A percentile compares a stretch with the other conserved stretches of the same genome.
These are phyloP conservation scores for Corythucha ciliata DNA, from an alignment of 2,888 invertebrate genomes.

Conservation along the genomic window DNA sequence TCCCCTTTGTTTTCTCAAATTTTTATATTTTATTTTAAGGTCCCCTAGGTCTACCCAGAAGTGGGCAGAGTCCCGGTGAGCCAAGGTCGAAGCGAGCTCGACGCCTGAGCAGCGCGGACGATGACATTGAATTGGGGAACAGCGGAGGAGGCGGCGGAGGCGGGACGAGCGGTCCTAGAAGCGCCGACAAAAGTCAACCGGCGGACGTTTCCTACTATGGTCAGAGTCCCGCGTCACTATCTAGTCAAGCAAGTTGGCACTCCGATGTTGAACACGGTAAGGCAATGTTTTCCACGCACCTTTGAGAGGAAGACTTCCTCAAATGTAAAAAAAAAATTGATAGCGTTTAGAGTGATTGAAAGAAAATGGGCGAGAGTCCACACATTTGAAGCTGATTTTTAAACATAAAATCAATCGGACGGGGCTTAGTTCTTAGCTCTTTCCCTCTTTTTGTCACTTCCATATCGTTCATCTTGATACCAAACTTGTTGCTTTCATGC, in stretches of 20 bases:
- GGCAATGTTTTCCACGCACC: background rate
- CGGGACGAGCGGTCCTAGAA: conserved; percentile 20
- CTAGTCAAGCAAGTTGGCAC: conserved; percentile 45
- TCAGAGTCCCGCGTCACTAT: conserved; percentile 46
- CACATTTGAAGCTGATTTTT: too few relatives aligned
- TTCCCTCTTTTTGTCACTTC: too few relatives aligned
- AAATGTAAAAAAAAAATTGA: too few relatives aligned
- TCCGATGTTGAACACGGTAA: conserved; percentile 46
- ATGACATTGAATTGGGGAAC: conserved; percentile 44
- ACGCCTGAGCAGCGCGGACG: conserved; percentile 48
- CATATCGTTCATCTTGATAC: too few relatives aligned
- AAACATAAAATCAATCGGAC: conserved; percentile 1
- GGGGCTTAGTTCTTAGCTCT: too few relatives aligned
- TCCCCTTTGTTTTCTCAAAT: too few relatives aligned
- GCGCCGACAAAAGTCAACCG: conserved; percentile 24
- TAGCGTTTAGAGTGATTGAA: too few relatives aligned
- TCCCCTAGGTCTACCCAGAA: conserved; percentile 42
- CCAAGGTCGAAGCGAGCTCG: conserved; percentile 47
- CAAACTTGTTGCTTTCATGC: too few relatives aligned
- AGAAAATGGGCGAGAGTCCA: too few relatives aligned
- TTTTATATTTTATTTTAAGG: conserved; percentile 38
- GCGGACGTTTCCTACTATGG: conserved; percentile 44
- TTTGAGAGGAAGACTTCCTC: background rate
- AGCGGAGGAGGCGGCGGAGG: conserved; percentile 26
- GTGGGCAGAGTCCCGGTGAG: conserved; percentile 44